Base-by-base conservation (phyloP, 2,888 invertebrate species). In the Campoletis raptor region DNA sequence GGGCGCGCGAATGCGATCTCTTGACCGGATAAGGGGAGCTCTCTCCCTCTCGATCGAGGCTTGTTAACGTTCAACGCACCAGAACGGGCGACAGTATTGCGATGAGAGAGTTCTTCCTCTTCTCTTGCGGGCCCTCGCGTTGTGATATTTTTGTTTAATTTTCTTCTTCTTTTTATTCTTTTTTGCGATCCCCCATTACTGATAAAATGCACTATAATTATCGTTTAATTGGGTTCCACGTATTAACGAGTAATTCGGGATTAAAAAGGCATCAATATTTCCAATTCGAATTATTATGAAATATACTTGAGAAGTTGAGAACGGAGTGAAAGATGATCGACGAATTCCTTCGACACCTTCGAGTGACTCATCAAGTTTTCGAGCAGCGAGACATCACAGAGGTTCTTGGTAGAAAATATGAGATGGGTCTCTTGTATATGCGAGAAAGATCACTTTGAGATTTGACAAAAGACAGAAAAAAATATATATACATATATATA, bases 11-110 rank as follows among this genome's bases (percentile, higher is more conserved):
- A 70, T 48, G 83, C 80, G 87, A 88, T 87, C 86, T 83, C 54
- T 76, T 66, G 73, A 54, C 69, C 42, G 83, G 85, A 88, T 86
- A 86, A 88, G 70, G 52, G 73, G n/a, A 12, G 69, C 57, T 81
- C 73, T 66, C 54, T 74, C 72, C 48, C 45, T 66, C 42, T 69
- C 57, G 79, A 86, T 79, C 84, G 84, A 76, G 48, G 80, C 81
- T 86, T 88, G 88, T 89, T 89, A 88, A 85, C 85, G 86, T 89
- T 85, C 86, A 86, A 87, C 81, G 83, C 73, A 52, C 64, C 30
- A 76, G 52, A 57, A 73, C 77, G 69, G 69, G 70, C 69, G 84
- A 85, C 84, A 85, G 67, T 81, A 79, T 82, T 74, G 57, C 73
- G 81, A 61, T n/a, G 40, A 36, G 48, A 8, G 67, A 61, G 61